phyloP scores from a whole-genome alignment of 2,888 invertebrate genomes.

The Leptopterna dolabrata region DNA sequence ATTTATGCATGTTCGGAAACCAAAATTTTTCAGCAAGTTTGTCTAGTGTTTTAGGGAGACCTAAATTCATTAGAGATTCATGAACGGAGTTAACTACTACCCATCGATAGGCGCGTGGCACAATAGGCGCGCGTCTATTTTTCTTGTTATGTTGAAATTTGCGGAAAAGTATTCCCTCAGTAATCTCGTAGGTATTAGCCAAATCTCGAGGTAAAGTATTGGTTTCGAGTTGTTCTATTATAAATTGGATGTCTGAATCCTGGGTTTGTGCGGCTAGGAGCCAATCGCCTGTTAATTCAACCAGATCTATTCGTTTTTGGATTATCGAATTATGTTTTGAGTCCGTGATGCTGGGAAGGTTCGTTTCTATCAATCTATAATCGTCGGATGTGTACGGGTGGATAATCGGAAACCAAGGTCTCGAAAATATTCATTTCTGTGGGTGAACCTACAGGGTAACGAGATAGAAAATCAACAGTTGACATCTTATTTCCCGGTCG shows the following conservation, averaged over 20 bases:
- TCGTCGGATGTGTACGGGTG: not conserved
- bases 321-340: not conserved
- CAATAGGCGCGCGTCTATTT: not conserved
- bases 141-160: not conserved
- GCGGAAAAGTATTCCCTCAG: not conserved
- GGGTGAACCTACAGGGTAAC: not conserved
- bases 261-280: not conserved
- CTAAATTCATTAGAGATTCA: not conserved
- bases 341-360: not conserved
- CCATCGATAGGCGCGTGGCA: not conserved
- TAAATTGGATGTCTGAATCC: not conserved
- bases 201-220: not conserved
- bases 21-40: not conserved
- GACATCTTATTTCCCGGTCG: conserved; percentile 62
- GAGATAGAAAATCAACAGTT: conserved; percentile 65
- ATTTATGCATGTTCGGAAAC: not conserved
- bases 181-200: not conserved
- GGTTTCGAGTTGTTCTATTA: not conserved
- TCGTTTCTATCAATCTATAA: not conserved
- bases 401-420: not conserved
- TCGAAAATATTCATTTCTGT: not conserved
- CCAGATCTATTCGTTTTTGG: not conserved
- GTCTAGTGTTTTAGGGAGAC: not conserved
- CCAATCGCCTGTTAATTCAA: not conserved
- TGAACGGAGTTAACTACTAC: not conserved